Conservation (phyloP, 2,113 vertebrate genomes). For the Ptilorrhoa leucosticta region DNA sequence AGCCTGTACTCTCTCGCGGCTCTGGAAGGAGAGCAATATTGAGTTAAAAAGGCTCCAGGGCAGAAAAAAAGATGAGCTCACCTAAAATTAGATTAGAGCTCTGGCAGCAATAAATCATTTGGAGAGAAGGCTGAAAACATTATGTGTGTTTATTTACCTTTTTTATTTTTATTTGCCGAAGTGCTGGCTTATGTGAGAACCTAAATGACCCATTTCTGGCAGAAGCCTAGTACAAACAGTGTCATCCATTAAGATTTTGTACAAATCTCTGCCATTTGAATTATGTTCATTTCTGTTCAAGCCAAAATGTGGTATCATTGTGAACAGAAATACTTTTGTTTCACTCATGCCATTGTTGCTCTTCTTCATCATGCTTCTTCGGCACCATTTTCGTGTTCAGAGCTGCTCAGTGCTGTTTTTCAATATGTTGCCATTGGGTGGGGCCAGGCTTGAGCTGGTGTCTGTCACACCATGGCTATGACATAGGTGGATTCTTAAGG, state of each 20-base stretch:
- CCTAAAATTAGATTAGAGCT: slow-evolving; percentile 60
- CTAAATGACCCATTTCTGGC: neutral
- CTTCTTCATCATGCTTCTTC: neutral
- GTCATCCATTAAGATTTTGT: neutral
- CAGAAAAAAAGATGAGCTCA: slow-evolving; percentile 56
- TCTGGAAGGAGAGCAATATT: slow-evolving; percentile 41
- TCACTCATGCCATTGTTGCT: neutral
- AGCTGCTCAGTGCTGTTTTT: neutral
- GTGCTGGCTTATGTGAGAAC: neutral
- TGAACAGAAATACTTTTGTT: neutral
- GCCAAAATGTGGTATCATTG: neutral
- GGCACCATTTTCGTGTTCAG: neutral
- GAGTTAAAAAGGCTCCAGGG: slow-evolving; percentile 58
- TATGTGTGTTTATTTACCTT: neutral
- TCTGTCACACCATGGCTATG: neutral
- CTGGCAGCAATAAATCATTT: slow-evolving; percentile 46
- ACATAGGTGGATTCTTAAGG: neutral
- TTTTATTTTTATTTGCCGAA: neutral
- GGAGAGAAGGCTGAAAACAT: neutral
- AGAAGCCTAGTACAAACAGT: neutral
- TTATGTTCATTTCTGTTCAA: neutral
- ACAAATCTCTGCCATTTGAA: neutral
- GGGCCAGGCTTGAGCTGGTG: neutral
- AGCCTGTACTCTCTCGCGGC: neutral
- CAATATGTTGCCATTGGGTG: neutral